Base-by-base conservation (phyloP, 1,140 invertebrate genomes). In the Pseudomyrmex sp. region DNA sequence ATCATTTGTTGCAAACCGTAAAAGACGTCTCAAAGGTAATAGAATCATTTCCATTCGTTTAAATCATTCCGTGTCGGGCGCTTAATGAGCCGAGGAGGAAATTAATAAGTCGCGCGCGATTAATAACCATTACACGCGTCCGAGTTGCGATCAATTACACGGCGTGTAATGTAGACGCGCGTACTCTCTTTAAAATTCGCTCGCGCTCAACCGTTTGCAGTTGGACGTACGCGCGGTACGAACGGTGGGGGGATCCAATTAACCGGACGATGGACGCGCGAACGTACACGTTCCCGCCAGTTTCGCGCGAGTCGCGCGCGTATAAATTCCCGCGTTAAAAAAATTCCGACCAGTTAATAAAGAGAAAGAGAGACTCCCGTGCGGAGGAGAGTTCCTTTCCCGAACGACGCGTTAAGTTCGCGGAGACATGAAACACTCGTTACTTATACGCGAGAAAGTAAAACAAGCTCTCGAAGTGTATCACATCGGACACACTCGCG, bases 311-410 rank as follows among this genome's bases (percentile, higher is more conserved):
- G 50, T 54, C 83, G 7, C 13, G 7, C 13, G 69, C 83, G 77
- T 73, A 68, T 85, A 85, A 73, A 85, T 85, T 73, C 23, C n/a
- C 48, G 18, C 52, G 52, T 20, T 26, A 26, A 26, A 26, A 70
- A 54, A 82, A 82, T 61, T 66, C 61, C 54, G 10, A 18, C 76
- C 44, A n/a, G 56, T 58, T 80, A 50, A 84, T 85, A 85, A 86
- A 84, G 82, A 18, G 18, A n/a, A n/a, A 18, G 18, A 84, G 61
- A 76, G n/a, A 52, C 68, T 50, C 62, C 7, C 35, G 35, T 35
- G 26, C 3, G 35, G 35, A 35, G 35, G 74, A 54, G 48, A 50
- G 65, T 69, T 61, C 4, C 44, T 48, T 56, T 68, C 15, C 18
- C 62, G 20, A 74, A 72, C 23, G 7, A 35, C 5, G 35, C 35